phyloP scores from a whole-genome alignment of 2,113 vertebrate genomes.

The Empidonax traillii region DNA sequence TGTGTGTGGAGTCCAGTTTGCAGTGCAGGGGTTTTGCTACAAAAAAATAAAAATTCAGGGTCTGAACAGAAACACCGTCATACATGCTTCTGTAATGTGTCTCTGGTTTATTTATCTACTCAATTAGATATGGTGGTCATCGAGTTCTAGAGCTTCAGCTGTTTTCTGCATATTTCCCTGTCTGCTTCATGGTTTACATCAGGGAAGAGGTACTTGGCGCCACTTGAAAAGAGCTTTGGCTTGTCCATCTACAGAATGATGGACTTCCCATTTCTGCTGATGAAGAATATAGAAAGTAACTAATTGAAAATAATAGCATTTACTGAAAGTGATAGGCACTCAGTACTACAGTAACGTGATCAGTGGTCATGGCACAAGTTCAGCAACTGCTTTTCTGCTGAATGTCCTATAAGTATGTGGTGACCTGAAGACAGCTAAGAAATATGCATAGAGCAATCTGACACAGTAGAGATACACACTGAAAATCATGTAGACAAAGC shows the following conservation, averaged over 20 bases:
- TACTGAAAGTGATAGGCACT: not conserved
- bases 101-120: not conserved
- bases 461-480: not conserved
- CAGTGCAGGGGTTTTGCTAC: not conserved
- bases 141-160: not conserved
- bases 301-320: not conserved
- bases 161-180: not conserved
- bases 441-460: not conserved
- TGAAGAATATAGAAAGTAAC: not conserved
- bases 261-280: not conserved
- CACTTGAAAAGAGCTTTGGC: not conserved
- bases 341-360: not conserved
- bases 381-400: not conserved
- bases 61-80: not conserved
- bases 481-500: not conserved
- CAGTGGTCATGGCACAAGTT: not conserved
- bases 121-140: not conserved
- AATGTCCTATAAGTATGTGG: not conserved
- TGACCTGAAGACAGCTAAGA: not conserved
- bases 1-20: not conserved
- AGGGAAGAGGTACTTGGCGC: not conserved
- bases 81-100: not conserved
- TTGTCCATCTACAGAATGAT: not conserved
- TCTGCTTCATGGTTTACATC: not conserved
- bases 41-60: fast-evolving